phyloP scores from a whole-genome alignment of 2,113 vertebrate genomes.

The Tupaia chinensis region DNA sequence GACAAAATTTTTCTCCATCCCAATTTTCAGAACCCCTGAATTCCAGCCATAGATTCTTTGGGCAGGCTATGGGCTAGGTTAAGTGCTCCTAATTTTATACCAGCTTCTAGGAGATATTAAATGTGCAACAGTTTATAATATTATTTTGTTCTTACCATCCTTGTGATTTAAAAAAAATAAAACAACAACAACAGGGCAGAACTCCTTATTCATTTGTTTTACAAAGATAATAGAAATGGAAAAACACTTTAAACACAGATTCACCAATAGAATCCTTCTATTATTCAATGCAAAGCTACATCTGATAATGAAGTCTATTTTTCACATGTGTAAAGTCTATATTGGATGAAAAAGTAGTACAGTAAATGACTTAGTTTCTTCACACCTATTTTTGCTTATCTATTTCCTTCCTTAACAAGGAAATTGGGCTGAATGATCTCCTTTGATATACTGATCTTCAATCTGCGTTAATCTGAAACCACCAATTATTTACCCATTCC shows the following conservation, averaged over 20 bases:
- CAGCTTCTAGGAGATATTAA: conserved; percentile 19
- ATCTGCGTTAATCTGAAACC: neutral
- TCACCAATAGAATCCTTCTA: neutral
- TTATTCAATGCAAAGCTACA: neutral
- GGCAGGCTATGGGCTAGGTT: neutral
- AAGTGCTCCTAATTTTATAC: neutral
- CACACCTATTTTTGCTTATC: neutral
- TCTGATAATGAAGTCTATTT: neutral
- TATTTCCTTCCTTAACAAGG: neutral
- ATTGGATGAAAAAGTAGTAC: neutral
- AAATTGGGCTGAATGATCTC: neutral
- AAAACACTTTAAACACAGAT: neutral
- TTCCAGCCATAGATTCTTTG: neutral
- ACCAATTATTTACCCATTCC: neutral
- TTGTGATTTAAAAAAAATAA: neutral
- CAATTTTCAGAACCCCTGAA: neutral
- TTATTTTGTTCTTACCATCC: neutral
- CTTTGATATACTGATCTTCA: neutral
- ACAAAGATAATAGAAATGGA: neutral
- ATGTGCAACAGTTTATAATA: neutral
- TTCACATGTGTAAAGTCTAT: neutral
- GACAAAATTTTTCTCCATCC: neutral
- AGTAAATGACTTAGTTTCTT: neutral
- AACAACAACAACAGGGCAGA: neutral
- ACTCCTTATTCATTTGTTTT: neutral